A percentile compares a stretch with the other conserved stretches of the same genome.
Evolutionary conservation across 2,888 invertebrate species (phyloP).

Genomic region (Callyntrura sp.): DNA sequence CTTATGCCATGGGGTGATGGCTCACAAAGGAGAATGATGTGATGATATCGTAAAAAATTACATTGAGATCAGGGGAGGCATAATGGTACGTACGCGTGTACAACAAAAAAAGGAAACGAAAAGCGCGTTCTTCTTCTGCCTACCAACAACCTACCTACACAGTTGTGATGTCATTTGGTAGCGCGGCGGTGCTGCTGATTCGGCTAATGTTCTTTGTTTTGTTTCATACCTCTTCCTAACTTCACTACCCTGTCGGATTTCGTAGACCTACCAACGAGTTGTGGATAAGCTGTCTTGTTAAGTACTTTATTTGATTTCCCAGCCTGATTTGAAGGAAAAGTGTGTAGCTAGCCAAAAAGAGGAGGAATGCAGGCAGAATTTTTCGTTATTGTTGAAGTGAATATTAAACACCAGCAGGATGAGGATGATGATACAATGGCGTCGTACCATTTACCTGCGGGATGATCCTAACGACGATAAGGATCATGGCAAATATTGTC

Average conservation of each 20-base stretch:
- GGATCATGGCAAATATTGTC: no score
- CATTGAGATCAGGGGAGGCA: conserved; percentile 34
- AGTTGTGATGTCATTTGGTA: neutral
- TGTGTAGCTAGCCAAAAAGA: conserved; percentile 49
- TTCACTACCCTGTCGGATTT: neutral
- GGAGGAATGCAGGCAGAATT: neutral
- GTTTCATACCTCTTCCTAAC: neutral
- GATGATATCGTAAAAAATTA: conserved; percentile 71
- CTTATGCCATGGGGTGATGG: conserved; percentile 39
- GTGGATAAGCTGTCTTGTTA: conserved; percentile 43
- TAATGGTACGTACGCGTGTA: conserved; percentile 51
- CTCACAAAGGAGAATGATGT: conserved; percentile 47
- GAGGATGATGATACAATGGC: no score
- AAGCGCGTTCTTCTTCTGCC: neutral
- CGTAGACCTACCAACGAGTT: conserved; percentile 33
- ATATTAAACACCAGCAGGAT: no score
- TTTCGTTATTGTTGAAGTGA: no score
- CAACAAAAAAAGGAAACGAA: neutral
- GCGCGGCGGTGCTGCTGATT: neutral
- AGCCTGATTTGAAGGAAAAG: conserved; percentile 73
- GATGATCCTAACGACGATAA: no score
- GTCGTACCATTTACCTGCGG: no score
- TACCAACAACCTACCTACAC: neutral
- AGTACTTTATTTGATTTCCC: conserved; percentile 78
- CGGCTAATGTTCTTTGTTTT: neutral